Percentiles rank a stretch among this genome's conserved stretches.
Conservation (phyloP, 2,113 vertebrate species). For the Abramis brama region DNA sequence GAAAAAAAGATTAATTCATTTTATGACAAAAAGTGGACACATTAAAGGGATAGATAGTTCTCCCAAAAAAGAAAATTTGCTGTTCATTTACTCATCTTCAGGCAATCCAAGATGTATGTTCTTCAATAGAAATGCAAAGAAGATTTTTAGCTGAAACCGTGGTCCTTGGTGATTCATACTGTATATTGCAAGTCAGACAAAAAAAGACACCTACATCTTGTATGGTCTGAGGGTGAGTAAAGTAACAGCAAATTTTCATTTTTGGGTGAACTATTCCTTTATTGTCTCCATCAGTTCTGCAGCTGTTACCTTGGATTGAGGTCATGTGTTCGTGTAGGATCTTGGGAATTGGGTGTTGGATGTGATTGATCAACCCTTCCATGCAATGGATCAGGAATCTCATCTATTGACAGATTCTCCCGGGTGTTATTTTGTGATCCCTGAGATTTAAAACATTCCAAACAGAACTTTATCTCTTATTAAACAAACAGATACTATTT, state of each 20-base stretch:
- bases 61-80: too few relatives aligned
- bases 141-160: too few relatives aligned
- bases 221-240: too few relatives aligned
- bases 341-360: neutral
- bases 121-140: too few relatives aligned
- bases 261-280: too few relatives aligned
- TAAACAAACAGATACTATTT: neutral
- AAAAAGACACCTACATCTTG: too few relatives aligned
- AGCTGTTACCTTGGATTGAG: neutral
- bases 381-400: slow-evolving; percentile 22
- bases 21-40: neutral
- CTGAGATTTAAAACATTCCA: slow-evolving; percentile 46
- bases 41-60: too few relatives aligned
- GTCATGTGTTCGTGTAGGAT: neutral
- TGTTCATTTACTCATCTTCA: too few relatives aligned
- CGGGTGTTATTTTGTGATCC: slow-evolving; percentile 18
- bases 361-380: slow-evolving; percentile 59
- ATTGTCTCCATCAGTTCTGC: neutral
- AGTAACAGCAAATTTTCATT: too few relatives aligned
- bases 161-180: too few relatives aligned
- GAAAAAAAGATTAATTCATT: slow-evolving; percentile 5
- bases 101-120: too few relatives aligned
- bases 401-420: slow-evolving; percentile 32
- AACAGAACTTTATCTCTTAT: neutral
- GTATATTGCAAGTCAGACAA: too few relatives aligned